These are phyloP conservation scores for Pluvialis apricaria DNA, from an alignment of 2,113 vertebrate genomes.

Conservation along the genomic window DNA sequence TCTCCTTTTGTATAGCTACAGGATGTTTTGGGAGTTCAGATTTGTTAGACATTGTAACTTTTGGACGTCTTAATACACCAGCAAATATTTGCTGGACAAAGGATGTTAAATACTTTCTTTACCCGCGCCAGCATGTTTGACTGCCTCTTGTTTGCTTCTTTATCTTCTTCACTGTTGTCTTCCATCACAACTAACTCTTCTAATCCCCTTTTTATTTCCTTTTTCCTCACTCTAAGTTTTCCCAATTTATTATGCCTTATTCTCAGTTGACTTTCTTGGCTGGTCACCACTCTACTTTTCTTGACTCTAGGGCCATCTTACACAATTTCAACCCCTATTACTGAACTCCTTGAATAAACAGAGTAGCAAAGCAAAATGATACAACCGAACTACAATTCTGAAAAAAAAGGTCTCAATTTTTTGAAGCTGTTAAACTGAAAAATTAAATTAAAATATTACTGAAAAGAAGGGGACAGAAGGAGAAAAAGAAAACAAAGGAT, in stretches of 20 bases:
- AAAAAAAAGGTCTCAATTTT: neutral
- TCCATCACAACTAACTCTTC: neutral
- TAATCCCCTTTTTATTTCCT: neutral
- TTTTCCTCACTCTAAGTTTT: neutral
- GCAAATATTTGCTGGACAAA: neutral
- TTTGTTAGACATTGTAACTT: neutral
- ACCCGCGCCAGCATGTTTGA: neutral
- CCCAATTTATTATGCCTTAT: neutral
- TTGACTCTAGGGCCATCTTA: neutral
- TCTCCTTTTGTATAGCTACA: accelerated
- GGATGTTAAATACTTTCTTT: neutral
- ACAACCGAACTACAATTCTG: neutral
- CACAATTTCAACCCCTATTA: neutral
- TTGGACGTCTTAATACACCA: neutral
- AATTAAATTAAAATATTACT: neutral
- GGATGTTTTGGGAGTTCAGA: neutral
- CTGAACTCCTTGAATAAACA: neutral
- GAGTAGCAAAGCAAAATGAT: neutral
- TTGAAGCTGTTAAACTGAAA: neutral
- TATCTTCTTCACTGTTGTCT: neutral
- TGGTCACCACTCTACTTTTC: neutral
- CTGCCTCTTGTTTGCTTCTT: neutral
- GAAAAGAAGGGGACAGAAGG: neutral
- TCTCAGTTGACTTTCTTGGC: neutral
- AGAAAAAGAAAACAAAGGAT: neutral